Evolutionary conservation across 2,113 vertebrate genomes (phyloP), one percentile per base, ranked within the genome.

Genomic region (Passer domesticus): DNA sequence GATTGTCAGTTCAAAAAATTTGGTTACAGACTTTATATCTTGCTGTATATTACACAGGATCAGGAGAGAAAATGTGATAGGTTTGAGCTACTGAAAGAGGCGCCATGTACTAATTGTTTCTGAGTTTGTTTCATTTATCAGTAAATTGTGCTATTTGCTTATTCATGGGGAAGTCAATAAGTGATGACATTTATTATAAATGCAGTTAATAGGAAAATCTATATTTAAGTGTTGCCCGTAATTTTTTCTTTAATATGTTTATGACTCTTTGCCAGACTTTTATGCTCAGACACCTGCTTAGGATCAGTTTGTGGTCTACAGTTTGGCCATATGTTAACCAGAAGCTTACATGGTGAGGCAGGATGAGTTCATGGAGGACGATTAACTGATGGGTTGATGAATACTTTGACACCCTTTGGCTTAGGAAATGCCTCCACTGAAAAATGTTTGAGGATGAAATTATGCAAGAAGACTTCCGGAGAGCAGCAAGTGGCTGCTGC

Each of bases 21-120:
- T 83, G 46, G 78, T 94, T 87, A 64, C 33, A 78, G 13, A 79
- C 66, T 91, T 95, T 85, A 91, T 70, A 89, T 62, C 28, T 69
- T 79, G 53, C 58, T 92, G 37, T 66, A 76, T 69, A 53, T 72
- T 89, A 53, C 50, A 87, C 15, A 63, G 55, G 43, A 88, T 86
- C 31, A 46, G 68, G 64, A 94, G 7, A 85, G 28, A 83, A 84
- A 79, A 80, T 0, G 1, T 69, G 84, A 50, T 69, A 44, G 43
- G n/a, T 83, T 21, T 87, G 46, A 94, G 67, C 28, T 76, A 64
- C 62, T 55, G 63, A 66, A 84, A 85, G 37, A 83, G 21, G 30
- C 14, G 7, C 20, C 12, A 30, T n/a, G 7, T 82, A 55, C 9
- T 89, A 83, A 94, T 80, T 94, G 11, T 30, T 77, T 30, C 55